Percentiles rank a stretch among this genome's conserved stretches.
These are phyloP conservation scores for Hoplodrina blanda DNA, from an alignment of 2,888 invertebrate species.

Conservation along the genomic window DNA sequence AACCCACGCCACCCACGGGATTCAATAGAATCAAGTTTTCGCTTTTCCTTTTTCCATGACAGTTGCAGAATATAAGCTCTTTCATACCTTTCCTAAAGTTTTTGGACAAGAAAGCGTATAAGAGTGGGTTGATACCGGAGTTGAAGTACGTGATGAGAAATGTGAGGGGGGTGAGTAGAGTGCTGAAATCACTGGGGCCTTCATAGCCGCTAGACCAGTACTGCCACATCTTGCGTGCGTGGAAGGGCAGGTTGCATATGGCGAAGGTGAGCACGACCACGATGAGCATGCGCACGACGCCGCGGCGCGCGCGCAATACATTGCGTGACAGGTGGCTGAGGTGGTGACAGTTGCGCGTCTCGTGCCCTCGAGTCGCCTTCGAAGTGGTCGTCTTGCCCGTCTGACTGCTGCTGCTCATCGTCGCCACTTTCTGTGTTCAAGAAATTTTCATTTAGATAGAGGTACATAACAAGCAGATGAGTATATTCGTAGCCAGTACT, in stretches of 20 bases:
- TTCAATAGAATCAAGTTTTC: conserved; percentile 86
- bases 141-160: conserved; percentile 97
- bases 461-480: neutral
- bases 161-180: conserved; percentile 95
- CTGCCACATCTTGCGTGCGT: conserved; percentile 96
- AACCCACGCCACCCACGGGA: conserved; percentile 82
- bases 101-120: conserved; percentile 96
- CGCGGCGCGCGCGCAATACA: conserved; percentile 94
- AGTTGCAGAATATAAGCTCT: conserved; percentile 93
- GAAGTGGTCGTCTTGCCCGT: conserved; percentile 73
- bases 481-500: too few relatives aligned
- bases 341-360: conserved; percentile 90
- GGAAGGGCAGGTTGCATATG: conserved; percentile 96
- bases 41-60: conserved; percentile 81
- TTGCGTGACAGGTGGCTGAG: conserved; percentile 94
- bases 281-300: conserved; percentile 97
- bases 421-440: conserved; percentile 64
- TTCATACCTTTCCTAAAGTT: conserved; percentile 96
- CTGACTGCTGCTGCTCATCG: conserved; percentile 64
- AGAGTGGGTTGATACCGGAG: conserved; percentile 96
- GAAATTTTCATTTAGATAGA: neutral
- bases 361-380: conserved; percentile 81
- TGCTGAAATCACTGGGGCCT: conserved; percentile 94
- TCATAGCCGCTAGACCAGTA: conserved; percentile 94
- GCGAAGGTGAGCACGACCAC: conserved; percentile 97